phyloP scores from a whole-genome alignment of 2,113 vertebrate species.

The Coregonus clupeaformis region DNA sequence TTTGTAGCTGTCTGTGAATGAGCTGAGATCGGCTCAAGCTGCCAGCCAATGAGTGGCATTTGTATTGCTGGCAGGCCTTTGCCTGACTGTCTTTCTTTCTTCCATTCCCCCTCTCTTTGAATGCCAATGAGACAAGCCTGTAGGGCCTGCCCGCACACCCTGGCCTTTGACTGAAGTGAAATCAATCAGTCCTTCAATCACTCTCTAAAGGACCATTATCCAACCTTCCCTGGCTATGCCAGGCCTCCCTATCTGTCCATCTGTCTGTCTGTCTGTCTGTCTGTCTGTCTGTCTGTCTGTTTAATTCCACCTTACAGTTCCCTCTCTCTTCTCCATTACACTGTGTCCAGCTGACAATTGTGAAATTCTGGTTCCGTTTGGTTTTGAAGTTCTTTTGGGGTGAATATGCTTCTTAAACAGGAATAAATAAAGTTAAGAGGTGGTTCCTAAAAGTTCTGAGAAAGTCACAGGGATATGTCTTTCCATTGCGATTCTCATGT shows the following conservation, averaged over 20 bases:
- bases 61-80: slow-evolving; percentile 58
- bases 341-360: neutral
- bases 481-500: too few species aligned
- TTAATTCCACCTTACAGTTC: neutral
- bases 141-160: slow-evolving; percentile 26
- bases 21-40: slow-evolving; percentile 30
- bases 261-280: neutral
- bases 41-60: slow-evolving; percentile 51
- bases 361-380: neutral
- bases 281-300: slow-evolving; percentile 11
- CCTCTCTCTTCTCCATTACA: neutral
- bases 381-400: neutral
- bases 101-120: slow-evolving; percentile 27
- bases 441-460: too few species aligned
- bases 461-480: too few species aligned
- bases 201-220: slow-evolving; percentile 65
- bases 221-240: slow-evolving; percentile 20
- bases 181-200: slow-evolving; percentile 72
- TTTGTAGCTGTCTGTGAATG: slow-evolving; percentile 31
- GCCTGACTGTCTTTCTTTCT: slow-evolving; percentile 7
- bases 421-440: too few species aligned
- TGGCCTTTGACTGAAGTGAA: slow-evolving; percentile 65
- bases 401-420: too few species aligned
- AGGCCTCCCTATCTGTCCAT: slow-evolving; percentile 22
- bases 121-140: slow-evolving; percentile 60